phyloP scores from a whole-genome alignment of 2,113 vertebrate genomes.

The Myotis lucifugus region DNA sequence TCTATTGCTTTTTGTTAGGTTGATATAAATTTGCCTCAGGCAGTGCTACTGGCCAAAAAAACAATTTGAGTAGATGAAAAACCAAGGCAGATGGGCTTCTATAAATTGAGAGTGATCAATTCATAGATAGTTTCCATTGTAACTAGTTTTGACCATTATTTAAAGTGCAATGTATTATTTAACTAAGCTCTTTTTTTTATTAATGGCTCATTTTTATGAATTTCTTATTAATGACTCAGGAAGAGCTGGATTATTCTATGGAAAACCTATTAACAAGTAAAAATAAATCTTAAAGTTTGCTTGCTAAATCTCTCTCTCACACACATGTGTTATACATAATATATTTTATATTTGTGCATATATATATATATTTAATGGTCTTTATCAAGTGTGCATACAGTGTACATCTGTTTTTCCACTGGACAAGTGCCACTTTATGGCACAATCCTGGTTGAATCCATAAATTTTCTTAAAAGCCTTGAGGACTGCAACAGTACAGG shows the following conservation, averaged over 20 bases:
- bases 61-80: conserved; percentile 78
- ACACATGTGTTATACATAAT: neutral
- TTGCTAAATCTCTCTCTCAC: neutral
- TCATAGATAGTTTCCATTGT: conserved; percentile 59
- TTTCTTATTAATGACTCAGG: conserved; percentile 57
- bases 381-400: neutral
- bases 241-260: neutral
- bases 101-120: conserved; percentile 70
- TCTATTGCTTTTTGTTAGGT: conserved; percentile 79
- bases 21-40: conserved; percentile 82
- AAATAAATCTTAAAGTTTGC: conserved; percentile 30
- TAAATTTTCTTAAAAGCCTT: conserved; percentile 38
- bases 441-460: neutral
- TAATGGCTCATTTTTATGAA: conserved; percentile 59
- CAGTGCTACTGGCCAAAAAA: conserved; percentile 78
- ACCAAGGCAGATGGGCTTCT: conserved; percentile 67
- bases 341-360: neutral
- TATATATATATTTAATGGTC: neutral
- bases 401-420: neutral
- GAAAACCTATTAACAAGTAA: conserved; percentile 33
- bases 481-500: neutral
- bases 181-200: conserved; percentile 49
- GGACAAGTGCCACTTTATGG: neutral
- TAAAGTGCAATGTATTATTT: conserved; percentile 69
- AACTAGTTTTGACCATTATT: conserved; percentile 65